phyloP scores from a whole-genome alignment of 2,113 vertebrate genomes.

The Todiramphus chloris region DNA sequence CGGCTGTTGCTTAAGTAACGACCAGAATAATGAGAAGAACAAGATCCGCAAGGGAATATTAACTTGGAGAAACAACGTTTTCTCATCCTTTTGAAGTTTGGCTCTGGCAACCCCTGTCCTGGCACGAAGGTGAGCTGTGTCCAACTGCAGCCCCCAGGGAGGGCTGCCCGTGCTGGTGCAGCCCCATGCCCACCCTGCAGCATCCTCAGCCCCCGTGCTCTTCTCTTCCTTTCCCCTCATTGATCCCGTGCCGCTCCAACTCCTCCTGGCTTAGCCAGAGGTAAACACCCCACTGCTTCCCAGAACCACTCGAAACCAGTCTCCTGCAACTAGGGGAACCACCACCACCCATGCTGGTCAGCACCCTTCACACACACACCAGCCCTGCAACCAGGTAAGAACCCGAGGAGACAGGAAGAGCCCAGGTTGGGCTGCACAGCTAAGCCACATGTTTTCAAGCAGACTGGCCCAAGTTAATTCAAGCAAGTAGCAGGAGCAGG shows the following conservation, averaged over 20 bases:
- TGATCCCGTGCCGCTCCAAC: rapidly evolving
- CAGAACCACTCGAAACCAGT: background rate
- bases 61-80: background rate
- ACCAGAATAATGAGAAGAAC: slow-evolving; percentile 59
- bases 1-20: slow-evolving; percentile 44
- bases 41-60: background rate
- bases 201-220: background rate
- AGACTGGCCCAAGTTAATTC: background rate
- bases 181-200: background rate
- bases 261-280: background rate
- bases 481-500: background rate
- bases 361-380: rapidly evolving
- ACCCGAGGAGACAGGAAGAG: background rate
- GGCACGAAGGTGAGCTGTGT: rapidly evolving
- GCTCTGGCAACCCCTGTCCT: background rate
- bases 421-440: background rate
- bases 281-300: background rate
- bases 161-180: rapidly evolving
- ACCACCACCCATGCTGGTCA: rapidly evolving
- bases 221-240: background rate
- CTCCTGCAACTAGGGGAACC: background rate
- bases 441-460: background rate
- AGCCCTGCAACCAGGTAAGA: background rate
- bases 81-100: background rate
- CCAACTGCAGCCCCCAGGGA: background rate